phyloP scores from a whole-genome alignment of 1,140 invertebrate species.

The Apis cerana region DNA sequence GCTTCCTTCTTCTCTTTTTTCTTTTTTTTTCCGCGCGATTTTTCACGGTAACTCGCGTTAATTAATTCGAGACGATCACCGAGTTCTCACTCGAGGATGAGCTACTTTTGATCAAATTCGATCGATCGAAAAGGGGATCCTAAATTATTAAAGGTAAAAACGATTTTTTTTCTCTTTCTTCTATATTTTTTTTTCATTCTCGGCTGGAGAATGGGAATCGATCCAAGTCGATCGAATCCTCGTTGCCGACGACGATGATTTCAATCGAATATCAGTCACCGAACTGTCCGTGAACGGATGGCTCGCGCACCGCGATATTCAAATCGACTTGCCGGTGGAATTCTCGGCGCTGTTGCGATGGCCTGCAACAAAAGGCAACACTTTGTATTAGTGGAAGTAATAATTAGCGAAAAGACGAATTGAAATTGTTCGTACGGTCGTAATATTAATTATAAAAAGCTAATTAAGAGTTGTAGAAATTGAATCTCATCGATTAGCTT shows the following conservation, averaged over 20 bases:
- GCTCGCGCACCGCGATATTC: constrained; percentile 20
- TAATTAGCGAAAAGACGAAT: too few relatives aligned
- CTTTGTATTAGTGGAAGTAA: background rate
- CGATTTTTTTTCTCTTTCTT: background rate
- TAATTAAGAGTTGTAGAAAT: too few relatives aligned
- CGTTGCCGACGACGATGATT: constrained; percentile 1
- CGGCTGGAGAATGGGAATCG: background rate
- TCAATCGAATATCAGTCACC: too few relatives aligned
- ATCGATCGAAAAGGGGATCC: constrained; percentile 24
- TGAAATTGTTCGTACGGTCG: too few relatives aligned
- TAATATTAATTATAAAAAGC: too few relatives aligned
- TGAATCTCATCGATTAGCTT: too few relatives aligned
- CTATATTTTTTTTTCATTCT: background rate
- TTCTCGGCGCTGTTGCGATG: background rate
- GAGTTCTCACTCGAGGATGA: constrained; percentile 20
- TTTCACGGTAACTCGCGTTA: too few relatives aligned
- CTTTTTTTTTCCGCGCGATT: too few relatives aligned
- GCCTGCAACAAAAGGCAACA: constrained; percentile 44
- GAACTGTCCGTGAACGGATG: background rate
- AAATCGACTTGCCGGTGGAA: constrained; percentile 19
- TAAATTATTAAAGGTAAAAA: constrained; percentile 34
- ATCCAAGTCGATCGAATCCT: background rate
- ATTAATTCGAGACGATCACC: background rate
- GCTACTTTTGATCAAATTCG: constrained; percentile 13
- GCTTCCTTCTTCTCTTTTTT: too few relatives aligned